A percentile compares a stretch with the other conserved stretches of the same genome.
These are phyloP conservation scores for Eulithis testata DNA, from an alignment of 2,888 invertebrate genomes.

Conservation along the genomic window DNA sequence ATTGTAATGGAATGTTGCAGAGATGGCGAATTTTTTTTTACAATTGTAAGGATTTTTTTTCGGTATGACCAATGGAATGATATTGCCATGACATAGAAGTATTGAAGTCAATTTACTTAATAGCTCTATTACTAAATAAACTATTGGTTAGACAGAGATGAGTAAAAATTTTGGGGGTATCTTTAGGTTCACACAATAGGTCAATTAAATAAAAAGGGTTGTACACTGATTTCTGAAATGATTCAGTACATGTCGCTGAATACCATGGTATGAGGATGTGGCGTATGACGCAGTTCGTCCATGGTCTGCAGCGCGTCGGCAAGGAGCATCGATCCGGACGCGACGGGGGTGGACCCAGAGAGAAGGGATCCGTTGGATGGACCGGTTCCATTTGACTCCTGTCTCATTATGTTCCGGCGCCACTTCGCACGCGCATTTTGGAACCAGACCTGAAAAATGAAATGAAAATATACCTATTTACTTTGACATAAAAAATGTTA, in stretches of 20 bases:
- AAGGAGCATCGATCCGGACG: constrained; percentile 55
- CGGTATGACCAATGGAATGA: too few relatives aligned
- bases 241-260: constrained; percentile 74
- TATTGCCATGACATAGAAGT: too few relatives aligned
- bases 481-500: too few relatives aligned
- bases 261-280: constrained; percentile 65
- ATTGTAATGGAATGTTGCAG: constrained; percentile 1
- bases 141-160: too few relatives aligned
- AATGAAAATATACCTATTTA: too few relatives aligned
- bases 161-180: too few relatives aligned
- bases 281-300: constrained; percentile 72
- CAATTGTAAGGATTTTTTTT: too few relatives aligned
- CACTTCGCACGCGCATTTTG: constrained; percentile 99
- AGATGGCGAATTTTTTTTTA: too few relatives aligned
- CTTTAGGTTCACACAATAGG: too few relatives aligned
- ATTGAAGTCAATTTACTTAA: too few relatives aligned
- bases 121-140: too few relatives aligned
- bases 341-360: constrained; percentile 49
- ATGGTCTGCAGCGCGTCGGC: constrained; percentile 66
- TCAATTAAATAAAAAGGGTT: too few relatives aligned
- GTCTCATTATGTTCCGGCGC: constrained; percentile 96
- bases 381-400: constrained; percentile 83
- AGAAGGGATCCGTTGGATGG: constrained; percentile 60
- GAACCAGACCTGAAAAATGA: constrained; percentile 94
- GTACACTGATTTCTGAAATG: neutral